A percentile compares a stretch with the other conserved stretches of the same genome.
phyloP scores from a whole-genome alignment of 2,888 invertebrate species.

The Notocelia uddmanniana region DNA sequence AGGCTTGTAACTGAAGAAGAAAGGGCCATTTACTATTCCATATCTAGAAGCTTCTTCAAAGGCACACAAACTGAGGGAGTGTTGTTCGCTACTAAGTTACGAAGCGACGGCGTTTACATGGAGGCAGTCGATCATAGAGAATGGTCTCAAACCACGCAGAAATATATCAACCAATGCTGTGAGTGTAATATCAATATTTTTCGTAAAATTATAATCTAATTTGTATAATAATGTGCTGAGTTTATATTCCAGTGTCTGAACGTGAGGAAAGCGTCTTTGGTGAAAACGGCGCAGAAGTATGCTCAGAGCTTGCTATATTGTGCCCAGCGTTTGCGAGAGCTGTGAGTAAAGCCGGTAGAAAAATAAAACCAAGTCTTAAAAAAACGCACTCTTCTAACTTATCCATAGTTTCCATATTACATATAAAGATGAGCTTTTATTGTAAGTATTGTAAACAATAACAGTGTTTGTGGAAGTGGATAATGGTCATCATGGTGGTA shows the following conservation, averaged over 20 bases:
- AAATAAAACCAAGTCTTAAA: too few relatives aligned
- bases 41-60: conserved; percentile 83
- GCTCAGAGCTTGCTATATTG: conserved; percentile 67
- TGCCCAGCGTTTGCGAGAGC: conserved; percentile 69
- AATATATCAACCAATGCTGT: conserved; percentile 89
- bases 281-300: conserved; percentile 71
- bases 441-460: too few relatives aligned
- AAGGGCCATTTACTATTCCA: conserved; percentile 87
- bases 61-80: conserved; percentile 57
- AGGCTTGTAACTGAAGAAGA: conserved; percentile 89
- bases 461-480: too few relatives aligned
- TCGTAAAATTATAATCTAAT: not conserved
- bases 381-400: too few relatives aligned
- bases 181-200: conserved; percentile 59
- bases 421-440: too few relatives aligned
- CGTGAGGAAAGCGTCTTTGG: conserved; percentile 72
- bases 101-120: conserved; percentile 72
- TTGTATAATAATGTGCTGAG: not conserved
- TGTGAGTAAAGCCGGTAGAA: conserved; percentile 56
- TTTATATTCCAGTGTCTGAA: conserved; percentile 66
- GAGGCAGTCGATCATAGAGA: conserved; percentile 82
- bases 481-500: too few relatives aligned
- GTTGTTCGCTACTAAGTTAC: conserved; percentile 65
- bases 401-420: too few relatives aligned
- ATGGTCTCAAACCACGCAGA: conserved; percentile 87